Conservation (phyloP, 2,797 vertebrate genomes). For the Cyprinella venusta region DNA sequence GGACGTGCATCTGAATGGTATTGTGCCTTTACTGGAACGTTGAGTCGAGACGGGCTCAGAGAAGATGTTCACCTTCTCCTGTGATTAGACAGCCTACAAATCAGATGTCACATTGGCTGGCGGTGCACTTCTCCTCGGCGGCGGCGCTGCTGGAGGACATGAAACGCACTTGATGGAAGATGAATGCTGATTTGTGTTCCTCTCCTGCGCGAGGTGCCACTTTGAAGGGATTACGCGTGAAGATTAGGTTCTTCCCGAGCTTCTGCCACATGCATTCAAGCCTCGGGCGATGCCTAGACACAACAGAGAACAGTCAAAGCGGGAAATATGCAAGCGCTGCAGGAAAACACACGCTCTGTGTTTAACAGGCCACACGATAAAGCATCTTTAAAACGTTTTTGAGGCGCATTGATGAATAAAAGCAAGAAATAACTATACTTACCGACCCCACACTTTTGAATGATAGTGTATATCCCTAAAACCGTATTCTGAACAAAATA, state of each 20-base stretch:
- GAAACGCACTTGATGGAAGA: conserved; percentile 48
- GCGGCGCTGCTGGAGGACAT: conserved; percentile 37
- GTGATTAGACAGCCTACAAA: conserved; percentile 47
- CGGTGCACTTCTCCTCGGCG: conserved; percentile 31
- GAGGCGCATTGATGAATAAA: too few species aligned
- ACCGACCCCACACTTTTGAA: neutral
- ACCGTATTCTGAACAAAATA: too few species aligned
- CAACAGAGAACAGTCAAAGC: conserved; percentile 61
- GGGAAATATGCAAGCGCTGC: conserved; percentile 37
- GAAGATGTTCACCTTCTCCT: conserved; percentile 49
- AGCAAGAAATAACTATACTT: fast-evolving
- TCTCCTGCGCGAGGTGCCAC: conserved; percentile 58
- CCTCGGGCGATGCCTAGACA: conserved; percentile 57
- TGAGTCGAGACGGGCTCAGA: conserved; percentile 41
- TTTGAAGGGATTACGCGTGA: conserved; percentile 56
- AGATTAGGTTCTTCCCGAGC: conserved; percentile 58
- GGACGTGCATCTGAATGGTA: conserved; percentile 55
- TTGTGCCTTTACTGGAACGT: neutral
- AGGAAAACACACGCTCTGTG: conserved; percentile 44
- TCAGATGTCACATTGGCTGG: conserved; percentile 52
- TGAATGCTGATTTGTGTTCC: conserved; percentile 61
- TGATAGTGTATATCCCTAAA: neutral
- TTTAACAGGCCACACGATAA: conserved; percentile 34
- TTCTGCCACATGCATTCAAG: conserved; percentile 63
- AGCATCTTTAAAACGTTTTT: conserved; percentile 66